Percentiles rank a stretch among this genome's conserved stretches.
Conservation (phyloP, 2,113 vertebrate species). For the Sprattus sprattus region DNA sequence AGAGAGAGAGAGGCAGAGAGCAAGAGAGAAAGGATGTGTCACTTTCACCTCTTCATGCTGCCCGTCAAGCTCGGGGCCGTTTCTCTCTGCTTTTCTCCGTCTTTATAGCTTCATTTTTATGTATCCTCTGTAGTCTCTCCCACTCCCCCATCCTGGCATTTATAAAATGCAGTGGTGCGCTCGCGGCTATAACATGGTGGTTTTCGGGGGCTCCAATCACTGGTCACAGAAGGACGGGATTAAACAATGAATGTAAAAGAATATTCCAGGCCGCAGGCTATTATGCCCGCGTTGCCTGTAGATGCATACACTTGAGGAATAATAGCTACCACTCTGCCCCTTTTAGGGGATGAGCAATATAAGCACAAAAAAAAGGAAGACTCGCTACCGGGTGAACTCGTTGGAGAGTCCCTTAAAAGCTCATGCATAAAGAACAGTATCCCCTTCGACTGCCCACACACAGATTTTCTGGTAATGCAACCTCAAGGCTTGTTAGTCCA, state of each 20-base stretch:
- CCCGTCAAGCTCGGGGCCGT: not conserved
- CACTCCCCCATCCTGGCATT: not conserved
- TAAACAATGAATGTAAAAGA: constrained; percentile 5
- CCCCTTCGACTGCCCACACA: not conserved
- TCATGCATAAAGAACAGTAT: constrained; percentile 2
- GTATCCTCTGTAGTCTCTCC: not conserved
- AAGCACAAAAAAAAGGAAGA: not conserved
- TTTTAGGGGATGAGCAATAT: not conserved
- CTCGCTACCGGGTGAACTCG: not conserved
- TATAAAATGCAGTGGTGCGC: not conserved
- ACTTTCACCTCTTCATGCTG: constrained; percentile 11
- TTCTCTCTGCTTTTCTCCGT: not conserved
- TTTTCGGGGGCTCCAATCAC: not conserved
- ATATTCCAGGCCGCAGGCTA: not conserved
- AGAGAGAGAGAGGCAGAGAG: not conserved
- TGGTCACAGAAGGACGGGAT: constrained; percentile 14
- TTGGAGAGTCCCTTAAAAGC: not conserved
- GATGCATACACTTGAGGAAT: not conserved
- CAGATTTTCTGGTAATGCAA: not conserved
- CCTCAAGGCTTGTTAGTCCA: not conserved
- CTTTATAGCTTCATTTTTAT: not conserved
- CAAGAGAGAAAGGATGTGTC: not conserved
- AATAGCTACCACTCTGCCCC: not conserved
- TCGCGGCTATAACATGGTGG: not conserved
- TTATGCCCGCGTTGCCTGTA: not conserved